Percentiles rank a stretch among this genome's conserved stretches.
These are phyloP conservation scores for Myripristis jacobus DNA, from an alignment of 2,797 vertebrate species.

Conservation along the genomic window DNA sequence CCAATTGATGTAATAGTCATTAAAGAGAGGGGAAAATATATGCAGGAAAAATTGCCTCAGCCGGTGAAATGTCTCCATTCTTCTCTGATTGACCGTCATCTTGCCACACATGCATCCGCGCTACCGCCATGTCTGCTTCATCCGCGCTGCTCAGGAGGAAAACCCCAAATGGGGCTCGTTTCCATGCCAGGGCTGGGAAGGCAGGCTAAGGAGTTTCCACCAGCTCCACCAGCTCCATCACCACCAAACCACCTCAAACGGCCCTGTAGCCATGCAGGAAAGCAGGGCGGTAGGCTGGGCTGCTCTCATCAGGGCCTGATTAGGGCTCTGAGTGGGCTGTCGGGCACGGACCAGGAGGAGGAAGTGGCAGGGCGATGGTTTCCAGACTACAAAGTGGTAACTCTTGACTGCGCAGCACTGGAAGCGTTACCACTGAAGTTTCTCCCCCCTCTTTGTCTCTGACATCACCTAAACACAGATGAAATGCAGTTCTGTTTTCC, in stretches of 20 bases:
- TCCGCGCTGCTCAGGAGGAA: slow-evolving; percentile 33
- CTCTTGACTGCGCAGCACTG: slow-evolving; percentile 38
- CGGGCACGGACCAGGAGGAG: slow-evolving; percentile 53
- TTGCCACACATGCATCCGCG: slow-evolving; percentile 2
- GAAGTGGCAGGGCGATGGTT: slow-evolving; percentile 65
- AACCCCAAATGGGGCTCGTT: slow-evolving; percentile 41
- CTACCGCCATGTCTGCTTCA: slow-evolving; percentile 19
- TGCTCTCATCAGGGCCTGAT: slow-evolving; percentile 56
- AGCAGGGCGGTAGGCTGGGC: slow-evolving; percentile 26
- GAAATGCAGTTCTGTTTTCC: slow-evolving; percentile 47
- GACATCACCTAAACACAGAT: slow-evolving; percentile 70
- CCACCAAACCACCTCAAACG: slow-evolving; percentile 71
- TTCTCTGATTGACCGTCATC: slow-evolving; percentile 29
- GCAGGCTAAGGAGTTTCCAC: slow-evolving; percentile 49
- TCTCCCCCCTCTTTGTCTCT: slow-evolving; percentile 35
- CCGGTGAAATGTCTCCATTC: slow-evolving; percentile 31
- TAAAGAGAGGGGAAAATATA: slow-evolving; percentile 32
- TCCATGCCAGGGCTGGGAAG: slow-evolving; percentile 39
- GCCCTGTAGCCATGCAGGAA: slow-evolving; percentile 21
- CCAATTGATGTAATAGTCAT: slow-evolving; percentile 64
- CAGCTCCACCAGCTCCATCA: slow-evolving; percentile 64
- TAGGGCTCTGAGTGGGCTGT: slow-evolving; percentile 55
- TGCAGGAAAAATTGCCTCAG: slow-evolving; percentile 33
- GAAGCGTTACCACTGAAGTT: slow-evolving; percentile 33
- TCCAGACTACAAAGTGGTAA: slow-evolving; percentile 61